Evolutionary conservation across 1,140 invertebrate species (phyloP).

Genomic region (Helicoverpa armigera): DNA sequence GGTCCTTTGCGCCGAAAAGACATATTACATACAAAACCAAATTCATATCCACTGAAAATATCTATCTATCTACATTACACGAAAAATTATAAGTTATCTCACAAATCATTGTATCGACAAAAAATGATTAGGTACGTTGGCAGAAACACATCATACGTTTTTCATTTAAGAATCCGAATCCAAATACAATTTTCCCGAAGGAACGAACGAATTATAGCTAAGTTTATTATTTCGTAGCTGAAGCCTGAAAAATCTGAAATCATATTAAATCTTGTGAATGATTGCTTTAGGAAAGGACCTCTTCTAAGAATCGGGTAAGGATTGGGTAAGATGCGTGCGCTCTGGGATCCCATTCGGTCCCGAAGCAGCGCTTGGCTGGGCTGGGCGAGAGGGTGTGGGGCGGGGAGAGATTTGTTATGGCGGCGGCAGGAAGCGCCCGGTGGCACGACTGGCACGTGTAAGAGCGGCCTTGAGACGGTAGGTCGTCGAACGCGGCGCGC

Average conservation of each 20-base stretch:
- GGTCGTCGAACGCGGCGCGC: constrained; percentile 80
- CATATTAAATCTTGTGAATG: constrained; percentile 20
- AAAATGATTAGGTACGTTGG: too few species aligned
- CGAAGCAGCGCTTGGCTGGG: constrained; percentile 35
- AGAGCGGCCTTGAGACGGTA: constrained; percentile 83
- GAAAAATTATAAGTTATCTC: too few species aligned
- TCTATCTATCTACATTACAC: too few species aligned
- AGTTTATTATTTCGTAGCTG: not conserved
- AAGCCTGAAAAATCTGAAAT: constrained; percentile 3
- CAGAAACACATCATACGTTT: not conserved
- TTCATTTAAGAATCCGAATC: not conserved
- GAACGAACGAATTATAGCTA: not conserved
- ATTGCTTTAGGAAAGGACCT: constrained; percentile 42
- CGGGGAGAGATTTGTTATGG: constrained; percentile 82
- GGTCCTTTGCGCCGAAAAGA: too few species aligned
- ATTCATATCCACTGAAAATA: too few species aligned
- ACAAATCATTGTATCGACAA: too few species aligned
- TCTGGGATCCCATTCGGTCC: constrained; percentile 55
- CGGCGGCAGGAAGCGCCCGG: constrained; percentile 82
- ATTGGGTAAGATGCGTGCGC: constrained; percentile 59
- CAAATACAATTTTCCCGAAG: not conserved
- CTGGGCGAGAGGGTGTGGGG: constrained; percentile 55
- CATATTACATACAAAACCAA: too few species aligned
- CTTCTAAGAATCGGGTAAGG: constrained; percentile 57
- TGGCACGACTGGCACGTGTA: constrained; percentile 84